A percentile compares a stretch with the other conserved stretches of the same genome.
Evolutionary conservation across 2,797 vertebrate genomes (phyloP).

Genomic region (Rhynchotus rufescens): DNA sequence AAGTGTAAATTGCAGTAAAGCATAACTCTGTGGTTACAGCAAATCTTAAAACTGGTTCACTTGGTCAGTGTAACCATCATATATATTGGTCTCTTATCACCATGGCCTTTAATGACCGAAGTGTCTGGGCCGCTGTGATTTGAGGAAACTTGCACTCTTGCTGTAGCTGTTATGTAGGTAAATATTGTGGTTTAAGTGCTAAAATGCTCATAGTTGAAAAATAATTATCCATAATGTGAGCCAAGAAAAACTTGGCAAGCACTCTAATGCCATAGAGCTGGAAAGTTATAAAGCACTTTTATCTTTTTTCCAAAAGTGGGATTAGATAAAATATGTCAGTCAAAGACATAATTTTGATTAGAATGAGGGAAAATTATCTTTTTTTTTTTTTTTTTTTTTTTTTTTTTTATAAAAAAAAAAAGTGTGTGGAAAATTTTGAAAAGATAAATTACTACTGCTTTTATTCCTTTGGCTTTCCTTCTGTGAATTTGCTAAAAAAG

Average conservation of each 20-base stretch:
- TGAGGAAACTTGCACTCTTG: background rate
- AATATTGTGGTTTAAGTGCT: conserved; percentile 62
- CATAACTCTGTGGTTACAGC: background rate
- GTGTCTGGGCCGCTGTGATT: background rate
- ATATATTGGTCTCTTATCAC: background rate
- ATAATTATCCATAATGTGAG: conserved; percentile 42
- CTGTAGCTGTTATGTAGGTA: conserved; percentile 9
- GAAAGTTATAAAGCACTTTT: conserved; percentile 15
- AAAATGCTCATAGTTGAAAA: conserved; percentile 61
- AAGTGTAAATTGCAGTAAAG: background rate
- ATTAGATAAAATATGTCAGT: conserved; percentile 20
- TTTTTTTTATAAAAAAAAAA: background rate
- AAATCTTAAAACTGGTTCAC: background rate
- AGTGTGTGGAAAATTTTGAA: background rate
- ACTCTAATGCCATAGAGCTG: background rate
- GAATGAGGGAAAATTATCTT: background rate
- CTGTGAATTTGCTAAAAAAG: background rate
- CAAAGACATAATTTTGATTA: background rate
- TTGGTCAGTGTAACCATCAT: background rate
- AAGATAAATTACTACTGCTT: background rate
- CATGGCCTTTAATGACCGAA: background rate
- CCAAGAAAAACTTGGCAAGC: conserved; percentile 65
- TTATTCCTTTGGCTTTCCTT: background rate
- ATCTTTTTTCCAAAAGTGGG: background rate
- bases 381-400: background rate